Conservation (phyloP, 2,888 invertebrate genomes). For the Calameuta idolon region DNA sequence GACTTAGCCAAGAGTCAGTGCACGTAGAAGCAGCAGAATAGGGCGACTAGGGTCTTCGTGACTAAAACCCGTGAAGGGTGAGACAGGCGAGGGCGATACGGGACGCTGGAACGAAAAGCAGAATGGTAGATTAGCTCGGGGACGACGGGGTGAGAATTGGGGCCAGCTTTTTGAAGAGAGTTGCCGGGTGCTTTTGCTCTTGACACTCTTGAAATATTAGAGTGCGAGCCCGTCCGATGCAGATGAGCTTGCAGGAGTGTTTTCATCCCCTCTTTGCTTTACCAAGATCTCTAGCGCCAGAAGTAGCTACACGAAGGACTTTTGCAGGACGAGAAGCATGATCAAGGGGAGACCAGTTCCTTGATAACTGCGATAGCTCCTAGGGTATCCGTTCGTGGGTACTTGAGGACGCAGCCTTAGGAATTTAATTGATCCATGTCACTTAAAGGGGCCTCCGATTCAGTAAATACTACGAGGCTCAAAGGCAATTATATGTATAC, state of each 20-base stretch:
- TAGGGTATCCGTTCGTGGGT: not conserved
- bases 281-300: not conserved
- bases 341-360: not conserved
- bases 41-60: not conserved
- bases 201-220: slow-evolving; percentile 60
- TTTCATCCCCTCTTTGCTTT: not conserved
- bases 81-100: slow-evolving; percentile 2
- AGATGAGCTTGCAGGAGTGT: slow-evolving; percentile 38
- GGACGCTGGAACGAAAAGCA: slow-evolving; percentile 25
- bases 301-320: not conserved
- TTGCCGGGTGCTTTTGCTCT: slow-evolving; percentile 43
- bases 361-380: not conserved
- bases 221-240: slow-evolving; percentile 48
- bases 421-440: not conserved
- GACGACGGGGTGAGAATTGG: slow-evolving; percentile 17
- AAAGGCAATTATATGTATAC: not conserved
- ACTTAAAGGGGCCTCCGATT: not conserved
- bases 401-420: not conserved
- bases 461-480: not conserved
- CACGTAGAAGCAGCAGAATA: not conserved
- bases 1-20: not conserved
- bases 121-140: slow-evolving; percentile 33
- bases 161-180: slow-evolving; percentile 43
- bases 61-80: not conserved
- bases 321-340: not conserved